Conservation (phyloP, 2,797 vertebrate genomes). For the Cheirogaleus major region DNA sequence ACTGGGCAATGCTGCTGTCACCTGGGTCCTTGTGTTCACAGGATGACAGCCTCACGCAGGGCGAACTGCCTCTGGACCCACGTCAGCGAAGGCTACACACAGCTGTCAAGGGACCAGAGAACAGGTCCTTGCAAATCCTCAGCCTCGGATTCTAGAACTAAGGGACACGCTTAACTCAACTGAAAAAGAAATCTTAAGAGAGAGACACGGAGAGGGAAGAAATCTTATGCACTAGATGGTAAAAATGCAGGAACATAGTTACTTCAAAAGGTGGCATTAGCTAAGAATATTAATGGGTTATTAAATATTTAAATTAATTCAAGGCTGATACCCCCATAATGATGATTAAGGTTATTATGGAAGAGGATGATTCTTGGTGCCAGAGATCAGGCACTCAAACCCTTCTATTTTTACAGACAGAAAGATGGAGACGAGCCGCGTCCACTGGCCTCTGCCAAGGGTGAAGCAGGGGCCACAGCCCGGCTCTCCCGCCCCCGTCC, state of each 20-base stretch:
- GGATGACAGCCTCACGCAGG: fast-evolving
- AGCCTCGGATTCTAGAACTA: not conserved
- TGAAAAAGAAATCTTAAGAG: not conserved
- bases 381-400: not conserved
- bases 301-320: not conserved
- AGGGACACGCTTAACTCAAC: fast-evolving
- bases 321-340: fast-evolving
- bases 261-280: not conserved
- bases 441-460: not conserved
- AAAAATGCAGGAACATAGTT: fast-evolving
- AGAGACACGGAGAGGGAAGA: no score
- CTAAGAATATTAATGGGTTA: not conserved
- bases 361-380: not conserved
- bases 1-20: fast-evolving
- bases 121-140: no score
- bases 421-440: no score
- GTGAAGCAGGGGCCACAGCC: not conserved
- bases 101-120: fast-evolving
- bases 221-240: not conserved
- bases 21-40: not conserved
- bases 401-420: not conserved
- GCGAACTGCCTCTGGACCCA: fast-evolving
- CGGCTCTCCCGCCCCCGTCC: fast-evolving
- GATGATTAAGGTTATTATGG: not conserved
- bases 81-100: fast-evolving